Evolutionary conservation across 2,113 vertebrate genomes (phyloP).

Genomic region (rat (Rattus norvegicus)): GRCr8 NC_086026.1:27623501-27624000

Average conservation of each 20-base stretch:
- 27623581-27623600: background rate
- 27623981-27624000: conserved; percentile 58
- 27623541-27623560: background rate
- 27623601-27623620: conserved; percentile 17
- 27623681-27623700: conserved; percentile 17
- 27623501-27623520: background rate
- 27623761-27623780: background rate
- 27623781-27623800: background rate
- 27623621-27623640: conserved; percentile 12
- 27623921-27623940: conserved; percentile 22
- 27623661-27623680: background rate
- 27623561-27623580: background rate
- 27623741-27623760: background rate
- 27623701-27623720: conserved; percentile 35
- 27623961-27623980: conserved; percentile 80
- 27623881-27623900: background rate
- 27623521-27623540: background rate
- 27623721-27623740: background rate
- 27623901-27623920: background rate
- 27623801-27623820: background rate
- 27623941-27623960: conserved; percentile 77
- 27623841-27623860: background rate
- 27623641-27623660: background rate
- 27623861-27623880: background rate
- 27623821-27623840: background rate